Evolutionary conservation across 2,797 vertebrate genomes (phyloP).

Genomic region (Glossophaga mutica): DNA sequence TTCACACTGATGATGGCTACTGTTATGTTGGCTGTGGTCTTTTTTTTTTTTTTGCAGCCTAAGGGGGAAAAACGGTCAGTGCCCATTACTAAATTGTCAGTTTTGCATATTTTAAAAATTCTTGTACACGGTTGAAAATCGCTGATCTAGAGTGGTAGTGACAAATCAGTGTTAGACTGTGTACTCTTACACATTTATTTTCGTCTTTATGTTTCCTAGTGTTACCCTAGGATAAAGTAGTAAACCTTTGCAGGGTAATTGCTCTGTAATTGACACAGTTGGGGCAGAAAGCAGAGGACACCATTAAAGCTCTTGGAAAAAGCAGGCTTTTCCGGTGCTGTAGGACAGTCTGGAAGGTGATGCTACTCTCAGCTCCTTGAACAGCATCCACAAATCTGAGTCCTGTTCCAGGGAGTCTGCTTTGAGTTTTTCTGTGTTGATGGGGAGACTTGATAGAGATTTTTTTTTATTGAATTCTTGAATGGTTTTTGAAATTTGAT

Average conservation of each 20-base stretch:
- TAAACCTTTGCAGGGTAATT: not conserved
- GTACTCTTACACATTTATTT: not conserved
- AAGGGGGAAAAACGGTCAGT: not conserved
- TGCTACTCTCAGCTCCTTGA: conserved; percentile 56
- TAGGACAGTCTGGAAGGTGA: conserved; percentile 54
- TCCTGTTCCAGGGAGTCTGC: conserved; percentile 65
- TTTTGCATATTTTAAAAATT: not conserved
- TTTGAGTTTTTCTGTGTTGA: conserved; percentile 70
- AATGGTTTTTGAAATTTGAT: conserved; percentile 68
- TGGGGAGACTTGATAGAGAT: conserved; percentile 56
- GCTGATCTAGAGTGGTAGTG: not conserved
- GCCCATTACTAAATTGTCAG: not conserved
- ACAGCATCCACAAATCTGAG: conserved; percentile 62
- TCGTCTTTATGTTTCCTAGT: not conserved
- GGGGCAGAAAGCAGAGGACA: conserved; percentile 29
- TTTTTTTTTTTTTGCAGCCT: not conserved
- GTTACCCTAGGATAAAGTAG: not conserved
- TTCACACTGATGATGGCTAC: not conserved
- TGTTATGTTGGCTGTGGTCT: not conserved
- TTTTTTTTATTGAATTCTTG: conserved; percentile 71
- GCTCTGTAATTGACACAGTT: conserved; percentile 35
- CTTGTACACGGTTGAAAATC: not conserved
- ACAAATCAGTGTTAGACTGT: not conserved
- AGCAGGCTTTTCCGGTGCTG: conserved; percentile 29
- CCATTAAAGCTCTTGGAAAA: conserved; percentile 54